A percentile compares a stretch with the other conserved stretches of the same genome.
These are phyloP conservation scores for Crioceris asparagi DNA, from an alignment of 2,888 invertebrate species.

Conservation along the genomic window DNA sequence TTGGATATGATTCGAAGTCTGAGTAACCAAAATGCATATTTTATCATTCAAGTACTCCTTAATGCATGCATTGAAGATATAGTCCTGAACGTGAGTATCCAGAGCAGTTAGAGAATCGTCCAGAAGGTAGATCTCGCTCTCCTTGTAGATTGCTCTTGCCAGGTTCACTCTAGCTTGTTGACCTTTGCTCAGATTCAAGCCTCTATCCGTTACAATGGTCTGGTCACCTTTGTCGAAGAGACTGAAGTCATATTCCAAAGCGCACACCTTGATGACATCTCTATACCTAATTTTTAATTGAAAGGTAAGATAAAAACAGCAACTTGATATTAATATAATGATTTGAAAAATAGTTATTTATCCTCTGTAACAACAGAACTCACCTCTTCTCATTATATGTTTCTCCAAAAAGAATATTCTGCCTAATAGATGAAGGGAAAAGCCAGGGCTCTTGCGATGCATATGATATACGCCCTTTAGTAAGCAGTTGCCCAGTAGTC, in stretches of 20 bases:
- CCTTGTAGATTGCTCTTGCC: constrained; percentile 28
- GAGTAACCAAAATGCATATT: constrained; percentile 27
- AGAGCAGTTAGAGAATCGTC: constrained; percentile 29
- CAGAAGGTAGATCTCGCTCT: constrained; percentile 29
- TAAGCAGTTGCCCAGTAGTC: constrained; percentile 17
- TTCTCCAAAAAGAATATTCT: constrained; percentile 34
- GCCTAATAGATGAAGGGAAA: constrained; percentile 28
- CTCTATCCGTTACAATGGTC: constrained; percentile 52
- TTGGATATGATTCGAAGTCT: constrained; percentile 25
- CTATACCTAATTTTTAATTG: constrained; percentile 24
- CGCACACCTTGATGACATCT: constrained; percentile 35
- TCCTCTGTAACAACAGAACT: constrained; percentile 27
- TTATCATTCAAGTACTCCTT: constrained; percentile 25
- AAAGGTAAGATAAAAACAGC: neutral
- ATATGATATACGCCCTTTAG: constrained; percentile 25
- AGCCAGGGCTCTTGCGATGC: constrained; percentile 31
- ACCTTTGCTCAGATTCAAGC: constrained; percentile 52
- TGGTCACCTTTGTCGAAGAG: constrained; percentile 30
- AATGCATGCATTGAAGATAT: constrained; percentile 27
- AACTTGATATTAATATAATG: neutral
- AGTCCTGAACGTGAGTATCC: constrained; percentile 25
- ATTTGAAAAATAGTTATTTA: neutral
- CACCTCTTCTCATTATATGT: constrained; percentile 25
- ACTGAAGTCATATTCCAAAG: constrained; percentile 43
- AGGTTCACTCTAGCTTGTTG: constrained; percentile 34